Conservation (phyloP, 2,888 invertebrate genomes). For the Xiphydria camelus region DNA sequence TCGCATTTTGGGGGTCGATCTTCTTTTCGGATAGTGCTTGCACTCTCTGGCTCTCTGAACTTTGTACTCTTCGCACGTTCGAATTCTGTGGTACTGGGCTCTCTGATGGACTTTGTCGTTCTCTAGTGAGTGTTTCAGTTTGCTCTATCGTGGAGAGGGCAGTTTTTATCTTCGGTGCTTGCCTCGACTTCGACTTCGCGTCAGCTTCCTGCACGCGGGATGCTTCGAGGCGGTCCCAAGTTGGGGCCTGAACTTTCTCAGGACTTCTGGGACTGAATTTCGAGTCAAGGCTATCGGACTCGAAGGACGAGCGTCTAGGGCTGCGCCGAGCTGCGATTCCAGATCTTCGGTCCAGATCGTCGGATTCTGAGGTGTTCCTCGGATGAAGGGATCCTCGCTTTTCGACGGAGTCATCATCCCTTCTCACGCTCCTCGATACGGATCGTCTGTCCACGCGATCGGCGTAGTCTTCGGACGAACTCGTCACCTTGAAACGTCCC, state of each 20-base stretch:
- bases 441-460: slow-evolving; percentile 22
- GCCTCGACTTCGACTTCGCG: neutral
- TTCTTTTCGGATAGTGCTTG: neutral
- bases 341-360: slow-evolving; percentile 5
- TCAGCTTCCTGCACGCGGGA: no score
- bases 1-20: neutral
- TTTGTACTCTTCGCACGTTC: neutral
- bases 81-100: no score
- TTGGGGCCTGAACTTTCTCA: slow-evolving; percentile 3
- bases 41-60: neutral
- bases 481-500: slow-evolving; percentile 37
- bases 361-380: slow-evolving; percentile 12
- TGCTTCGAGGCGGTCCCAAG: no score
- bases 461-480: slow-evolving; percentile 48
- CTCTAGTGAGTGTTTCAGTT: neutral
- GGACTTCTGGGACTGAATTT: slow-evolving; percentile 25
- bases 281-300: slow-evolving; percentile 23
- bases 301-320: slow-evolving; percentile 27
- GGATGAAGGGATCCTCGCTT: slow-evolving; percentile 23
- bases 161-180: neutral
- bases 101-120: no score
- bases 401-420: slow-evolving; percentile 8
- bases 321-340: slow-evolving; percentile 11
- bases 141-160: neutral
- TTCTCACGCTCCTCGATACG: slow-evolving; percentile 9